A percentile compares a stretch with the other conserved stretches of the same genome.
Evolutionary conservation across 2,888 invertebrate species (phyloP).

Genomic region (Boloria selene): DNA sequence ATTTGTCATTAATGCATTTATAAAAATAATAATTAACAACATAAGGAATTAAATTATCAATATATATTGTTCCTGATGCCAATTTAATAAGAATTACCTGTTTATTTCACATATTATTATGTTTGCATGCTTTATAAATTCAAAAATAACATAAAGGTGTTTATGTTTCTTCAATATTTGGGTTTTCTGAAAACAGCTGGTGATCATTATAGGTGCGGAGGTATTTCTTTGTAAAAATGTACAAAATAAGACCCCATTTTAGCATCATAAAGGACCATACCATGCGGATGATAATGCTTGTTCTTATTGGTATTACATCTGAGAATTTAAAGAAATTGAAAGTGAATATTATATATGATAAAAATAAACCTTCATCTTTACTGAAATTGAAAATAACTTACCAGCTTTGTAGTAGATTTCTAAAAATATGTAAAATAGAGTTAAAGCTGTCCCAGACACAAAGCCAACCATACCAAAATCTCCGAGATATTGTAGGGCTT

Average conservation of each 20-base stretch:
- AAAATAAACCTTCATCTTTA: slow-evolving; percentile 3
- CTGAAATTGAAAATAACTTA: slow-evolving; percentile 48
- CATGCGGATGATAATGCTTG: slow-evolving; percentile 72
- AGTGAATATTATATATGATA: slow-evolving; percentile 9
- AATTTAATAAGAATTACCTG: not conserved
- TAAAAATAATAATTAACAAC: too few species aligned
- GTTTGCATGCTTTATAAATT: not conserved
- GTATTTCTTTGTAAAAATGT: slow-evolving; percentile 70
- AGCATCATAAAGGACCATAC: slow-evolving; percentile 81
- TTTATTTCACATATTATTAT: not conserved
- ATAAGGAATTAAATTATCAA: too few species aligned
- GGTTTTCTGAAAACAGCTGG: slow-evolving; percentile 73
- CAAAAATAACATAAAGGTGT: slow-evolving; percentile 23
- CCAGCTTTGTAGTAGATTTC: slow-evolving; percentile 70
- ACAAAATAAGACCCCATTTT: slow-evolving; percentile 78
- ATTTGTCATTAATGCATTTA: too few species aligned
- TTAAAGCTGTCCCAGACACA: slow-evolving; percentile 68
- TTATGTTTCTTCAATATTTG: slow-evolving; percentile 73
- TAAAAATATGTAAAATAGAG: slow-evolving; percentile 72
- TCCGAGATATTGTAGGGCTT: slow-evolving; percentile 71
- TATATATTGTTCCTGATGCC: too few species aligned
- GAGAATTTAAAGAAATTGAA: slow-evolving; percentile 33
- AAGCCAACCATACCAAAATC: slow-evolving; percentile 76
- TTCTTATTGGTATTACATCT: slow-evolving; percentile 72
- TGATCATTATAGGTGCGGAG: slow-evolving; percentile 72